These are phyloP conservation scores for Tanytarsus gracilentus DNA, from an alignment of 2,888 invertebrate genomes.

Conservation along the genomic window DNA sequence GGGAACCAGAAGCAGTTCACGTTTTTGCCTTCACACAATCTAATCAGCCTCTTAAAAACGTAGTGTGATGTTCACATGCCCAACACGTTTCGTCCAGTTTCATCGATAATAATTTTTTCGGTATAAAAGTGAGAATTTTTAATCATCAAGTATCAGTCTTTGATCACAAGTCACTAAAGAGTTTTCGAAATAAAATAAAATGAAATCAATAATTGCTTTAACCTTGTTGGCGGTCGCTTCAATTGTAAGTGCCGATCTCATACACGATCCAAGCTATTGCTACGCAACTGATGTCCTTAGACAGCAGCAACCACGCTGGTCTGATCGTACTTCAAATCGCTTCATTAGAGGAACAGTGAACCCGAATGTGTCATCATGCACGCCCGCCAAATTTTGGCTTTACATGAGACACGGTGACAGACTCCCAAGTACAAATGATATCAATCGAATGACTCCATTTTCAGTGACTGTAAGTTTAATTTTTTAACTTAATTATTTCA, in stretches of 20 bases:
- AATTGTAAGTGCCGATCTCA: no score
- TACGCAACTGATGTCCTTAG: conserved; percentile 1
- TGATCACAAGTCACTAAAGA: no score
- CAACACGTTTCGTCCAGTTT: not conserved
- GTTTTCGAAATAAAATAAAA: no score
- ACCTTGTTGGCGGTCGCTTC: no score
- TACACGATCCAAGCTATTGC: conserved; percentile 11
- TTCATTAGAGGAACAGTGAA: not conserved
- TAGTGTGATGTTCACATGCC: not conserved
- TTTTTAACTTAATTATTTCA: no score
- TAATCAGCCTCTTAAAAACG: not conserved
- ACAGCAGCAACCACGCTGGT: not conserved
- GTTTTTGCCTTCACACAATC: no score
- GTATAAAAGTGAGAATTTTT: no score
- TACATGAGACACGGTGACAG: conserved; percentile 4
- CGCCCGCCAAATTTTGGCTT: conserved; percentile 11
- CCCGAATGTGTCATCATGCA: conserved; percentile 14
- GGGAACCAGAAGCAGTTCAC: no score
- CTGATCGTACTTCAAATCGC: not conserved
- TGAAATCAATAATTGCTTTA: no score
- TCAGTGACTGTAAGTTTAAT: not conserved
- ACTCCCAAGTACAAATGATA: not conserved
- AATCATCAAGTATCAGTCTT: no score
- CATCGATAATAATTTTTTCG: no score
- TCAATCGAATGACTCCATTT: conserved; percentile 1